Percentiles rank a stretch among this genome's conserved stretches.
Evolutionary conservation across 1,140 invertebrate species (phyloP).

Genomic region (Samia ricini): DNA sequence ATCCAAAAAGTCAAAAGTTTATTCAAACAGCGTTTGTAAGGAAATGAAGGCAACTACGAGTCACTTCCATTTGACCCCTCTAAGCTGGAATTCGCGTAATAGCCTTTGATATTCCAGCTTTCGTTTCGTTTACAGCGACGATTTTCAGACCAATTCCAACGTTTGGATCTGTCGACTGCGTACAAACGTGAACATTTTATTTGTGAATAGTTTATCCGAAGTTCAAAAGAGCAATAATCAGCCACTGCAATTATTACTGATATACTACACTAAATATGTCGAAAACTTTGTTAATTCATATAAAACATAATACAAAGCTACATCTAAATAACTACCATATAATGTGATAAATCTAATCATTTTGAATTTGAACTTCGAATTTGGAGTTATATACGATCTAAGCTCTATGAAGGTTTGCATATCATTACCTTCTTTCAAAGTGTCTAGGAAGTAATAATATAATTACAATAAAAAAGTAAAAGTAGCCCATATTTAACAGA

Average conservation of each 20-base stretch:
- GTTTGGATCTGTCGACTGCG: neutral
- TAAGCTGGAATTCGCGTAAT: neutral
- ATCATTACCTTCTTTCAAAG: too few relatives aligned
- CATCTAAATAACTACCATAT: too few relatives aligned
- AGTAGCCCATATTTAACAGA: too few relatives aligned
- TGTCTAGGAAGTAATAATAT: too few relatives aligned
- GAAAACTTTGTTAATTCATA: neutral
- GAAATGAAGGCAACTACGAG: conserved; percentile 2
- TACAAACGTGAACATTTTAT: neutral
- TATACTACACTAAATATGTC: neutral
- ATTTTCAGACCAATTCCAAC: neutral
- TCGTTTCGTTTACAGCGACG: conserved; percentile 1
- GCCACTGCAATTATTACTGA: neutral
- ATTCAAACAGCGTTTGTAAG: neutral
- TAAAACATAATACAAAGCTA: too few relatives aligned
- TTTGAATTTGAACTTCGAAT: too few relatives aligned
- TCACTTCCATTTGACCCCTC: neutral
- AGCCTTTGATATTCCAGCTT: neutral
- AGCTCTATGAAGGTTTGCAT: too few relatives aligned
- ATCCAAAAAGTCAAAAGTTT: neutral
- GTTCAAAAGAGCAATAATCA: neutral
- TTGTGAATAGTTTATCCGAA: neutral
- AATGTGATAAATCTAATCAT: too few relatives aligned
- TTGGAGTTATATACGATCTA: too few relatives aligned
- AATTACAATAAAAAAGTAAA: too few relatives aligned